A percentile compares a stretch with the other conserved stretches of the same genome.
phyloP scores from a whole-genome alignment of 2,113 vertebrate genomes.

The Bombycilla garrulus region DNA sequence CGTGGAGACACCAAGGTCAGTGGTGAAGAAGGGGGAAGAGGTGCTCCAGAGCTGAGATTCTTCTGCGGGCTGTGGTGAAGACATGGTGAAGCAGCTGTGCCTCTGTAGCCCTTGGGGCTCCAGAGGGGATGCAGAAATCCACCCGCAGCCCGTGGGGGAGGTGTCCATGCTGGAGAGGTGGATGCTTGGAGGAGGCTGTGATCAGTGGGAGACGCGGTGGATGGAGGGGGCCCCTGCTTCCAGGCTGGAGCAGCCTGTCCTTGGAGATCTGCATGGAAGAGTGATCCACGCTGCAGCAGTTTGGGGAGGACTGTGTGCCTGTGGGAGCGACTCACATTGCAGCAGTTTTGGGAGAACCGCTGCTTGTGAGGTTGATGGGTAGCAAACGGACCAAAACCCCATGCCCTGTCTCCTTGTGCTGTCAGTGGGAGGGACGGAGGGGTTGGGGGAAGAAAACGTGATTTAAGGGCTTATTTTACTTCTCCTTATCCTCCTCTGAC shows the following conservation, averaged over 20 bases:
- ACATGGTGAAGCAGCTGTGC: not conserved
- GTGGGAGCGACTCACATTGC: not conserved
- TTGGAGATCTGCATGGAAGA: not conserved
- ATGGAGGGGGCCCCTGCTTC: not conserved
- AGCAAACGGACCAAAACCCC: not conserved
- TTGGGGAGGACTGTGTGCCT: not conserved
- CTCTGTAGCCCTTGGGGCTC: not conserved
- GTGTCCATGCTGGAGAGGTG: fast-evolving
- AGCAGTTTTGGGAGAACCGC: not conserved
- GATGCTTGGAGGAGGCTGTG: not conserved
- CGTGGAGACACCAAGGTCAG: not conserved
- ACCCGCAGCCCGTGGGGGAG: fast-evolving
- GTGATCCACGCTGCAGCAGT: not conserved
- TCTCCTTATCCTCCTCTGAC: not conserved
- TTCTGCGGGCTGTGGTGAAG: not conserved
- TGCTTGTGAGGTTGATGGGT: too few relatives aligned
- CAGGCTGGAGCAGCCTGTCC: not conserved
- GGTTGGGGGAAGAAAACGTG: not conserved
- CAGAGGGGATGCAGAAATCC: not conserved
- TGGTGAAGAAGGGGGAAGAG: not conserved
- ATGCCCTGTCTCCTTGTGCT: fast-evolving
- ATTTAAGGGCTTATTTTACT: not conserved
- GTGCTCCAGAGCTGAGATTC: fast-evolving
- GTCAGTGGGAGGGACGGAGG: not conserved
- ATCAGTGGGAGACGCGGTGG: not conserved